Conservation (phyloP, 2,888 invertebrate genomes). For the Cryptus armator region DNA sequence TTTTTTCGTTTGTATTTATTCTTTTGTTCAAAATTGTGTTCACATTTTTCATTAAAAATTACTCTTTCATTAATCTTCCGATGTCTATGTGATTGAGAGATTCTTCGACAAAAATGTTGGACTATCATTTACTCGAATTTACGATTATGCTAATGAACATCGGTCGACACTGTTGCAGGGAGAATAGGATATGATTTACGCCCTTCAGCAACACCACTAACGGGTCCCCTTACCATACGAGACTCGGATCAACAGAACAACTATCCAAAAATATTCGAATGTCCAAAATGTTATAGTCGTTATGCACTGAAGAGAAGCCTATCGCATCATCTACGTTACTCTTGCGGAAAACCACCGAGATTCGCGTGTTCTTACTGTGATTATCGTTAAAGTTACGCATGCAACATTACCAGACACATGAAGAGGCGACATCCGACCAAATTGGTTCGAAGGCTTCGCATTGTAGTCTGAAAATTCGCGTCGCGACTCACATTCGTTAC, state of each 20-base stretch:
- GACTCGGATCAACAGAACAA: not conserved
- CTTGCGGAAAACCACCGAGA: too few relatives aligned
- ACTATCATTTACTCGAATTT: not conserved
- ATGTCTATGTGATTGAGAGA: not conserved
- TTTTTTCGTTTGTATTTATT: too few relatives aligned
- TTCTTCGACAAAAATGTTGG: not conserved
- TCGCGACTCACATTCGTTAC: not conserved
- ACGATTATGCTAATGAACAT: not conserved
- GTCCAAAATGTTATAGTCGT: constrained; percentile 41
- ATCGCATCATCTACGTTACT: too few relatives aligned
- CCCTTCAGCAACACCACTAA: not conserved
- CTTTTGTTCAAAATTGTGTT: too few relatives aligned
- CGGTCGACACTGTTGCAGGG: constrained; percentile 9
- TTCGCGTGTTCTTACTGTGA: too few relatives aligned
- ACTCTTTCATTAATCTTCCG: not conserved
- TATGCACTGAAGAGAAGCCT: constrained; percentile 71
- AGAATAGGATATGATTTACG: not conserved
- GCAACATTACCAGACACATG: too few relatives aligned
- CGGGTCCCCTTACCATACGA: not conserved
- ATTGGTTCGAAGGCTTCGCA: not conserved
- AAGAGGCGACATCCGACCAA: constrained; percentile 69
- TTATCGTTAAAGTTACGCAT: too few relatives aligned
- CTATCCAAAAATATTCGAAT: constrained; percentile 11
- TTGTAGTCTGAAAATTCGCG: not conserved
- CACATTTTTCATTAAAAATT: too few relatives aligned